Conservation (phyloP, 2,888 invertebrate genomes). For the Pomacea canaliculata region DNA sequence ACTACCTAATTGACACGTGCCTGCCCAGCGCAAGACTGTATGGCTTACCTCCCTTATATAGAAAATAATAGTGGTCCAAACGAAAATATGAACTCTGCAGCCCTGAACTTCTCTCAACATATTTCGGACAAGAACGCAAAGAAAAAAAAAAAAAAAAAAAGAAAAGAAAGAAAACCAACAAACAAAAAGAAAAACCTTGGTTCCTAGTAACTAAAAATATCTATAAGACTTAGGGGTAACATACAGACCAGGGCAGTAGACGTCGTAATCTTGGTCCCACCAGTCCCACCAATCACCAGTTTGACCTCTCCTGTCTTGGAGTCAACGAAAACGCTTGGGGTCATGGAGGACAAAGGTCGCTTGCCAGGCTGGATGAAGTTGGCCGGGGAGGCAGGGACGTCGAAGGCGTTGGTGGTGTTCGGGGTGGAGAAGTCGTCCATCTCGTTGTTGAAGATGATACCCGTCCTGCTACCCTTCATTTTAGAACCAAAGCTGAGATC, state of each 20-base stretch:
- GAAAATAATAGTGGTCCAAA: too few species aligned
- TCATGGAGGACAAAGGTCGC: slow-evolving; percentile 91
- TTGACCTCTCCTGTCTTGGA: slow-evolving; percentile 76
- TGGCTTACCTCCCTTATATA: too few species aligned
- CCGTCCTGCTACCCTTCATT: slow-evolving; percentile 71
- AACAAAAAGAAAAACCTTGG: too few species aligned
- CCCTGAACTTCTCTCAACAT: too few species aligned
- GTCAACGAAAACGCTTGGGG: slow-evolving; percentile 81
- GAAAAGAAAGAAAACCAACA: too few species aligned
- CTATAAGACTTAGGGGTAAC: too few species aligned
- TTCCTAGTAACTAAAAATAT: too few species aligned
- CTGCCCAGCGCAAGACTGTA: too few species aligned
- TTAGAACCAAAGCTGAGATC: slow-evolving; percentile 83
- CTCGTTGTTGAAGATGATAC: slow-evolving; percentile 90
- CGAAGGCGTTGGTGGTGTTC: slow-evolving; percentile 61
- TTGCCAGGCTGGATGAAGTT: slow-evolving; percentile 88
- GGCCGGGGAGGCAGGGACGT: slow-evolving; percentile 78
- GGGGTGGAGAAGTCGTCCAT: slow-evolving; percentile 93
- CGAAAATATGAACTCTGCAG: too few species aligned
- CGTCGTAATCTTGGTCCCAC: slow-evolving; percentile 91
- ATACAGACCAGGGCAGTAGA: slow-evolving; percentile 73
- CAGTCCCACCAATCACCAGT: slow-evolving; percentile 86
- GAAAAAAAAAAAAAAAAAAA: too few species aligned
- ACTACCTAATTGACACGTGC: too few species aligned
- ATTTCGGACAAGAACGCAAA: too few species aligned